Base-by-base conservation (phyloP, 2,113 vertebrate genomes). In the Marmota flaviventris region DNA sequence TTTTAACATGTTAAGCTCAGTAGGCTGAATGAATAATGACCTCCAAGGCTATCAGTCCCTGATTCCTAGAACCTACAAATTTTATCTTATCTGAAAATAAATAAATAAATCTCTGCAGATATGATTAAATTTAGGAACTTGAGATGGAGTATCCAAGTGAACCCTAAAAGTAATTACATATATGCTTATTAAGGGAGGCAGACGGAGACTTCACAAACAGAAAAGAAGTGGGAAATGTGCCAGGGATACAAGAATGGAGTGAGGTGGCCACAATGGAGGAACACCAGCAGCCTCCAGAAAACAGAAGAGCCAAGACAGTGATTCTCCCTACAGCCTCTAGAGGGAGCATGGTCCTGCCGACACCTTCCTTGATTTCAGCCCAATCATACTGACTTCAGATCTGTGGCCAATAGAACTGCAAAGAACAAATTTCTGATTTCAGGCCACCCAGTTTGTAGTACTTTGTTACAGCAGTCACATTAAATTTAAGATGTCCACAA, bases 391-490 rank as follows among this genome's bases (percentile, higher is more conserved):
- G 17, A 93, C 42, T 67, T 63, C 85, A 78, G 53, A 75, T 56
- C 67, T 94, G 67, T 93, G 58, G n/a, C 77, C 45, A 85, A 18
- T 3, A 77, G 27, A 95, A 93, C 53, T 56, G 29, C 89, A 61
- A 91, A 65, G 34, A 61, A 89, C 82, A 85, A 14, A 89, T 45
- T 77, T 70, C 78, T 90, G 8, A 63, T 90, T 94, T 84, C n/a
- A 76, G 85, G 32, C 45, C 53, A 65, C 42, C 61, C 53, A 69
- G 2, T 91, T 69, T 85, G 25, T 73, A 51, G 76, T n/a, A 70
- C 70, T 84, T 87, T 77, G 70, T 82, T 67, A 72, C 3, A 5
- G 42, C 24, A 65, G 69, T 29, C 76, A 87, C 24, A 53, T 86
- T 51, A 90, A 51, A 76, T 87, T 11, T 82, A 58, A 97, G 32